Conservation (phyloP, 2,888 invertebrate species). For the Unio delphinus region DNA sequence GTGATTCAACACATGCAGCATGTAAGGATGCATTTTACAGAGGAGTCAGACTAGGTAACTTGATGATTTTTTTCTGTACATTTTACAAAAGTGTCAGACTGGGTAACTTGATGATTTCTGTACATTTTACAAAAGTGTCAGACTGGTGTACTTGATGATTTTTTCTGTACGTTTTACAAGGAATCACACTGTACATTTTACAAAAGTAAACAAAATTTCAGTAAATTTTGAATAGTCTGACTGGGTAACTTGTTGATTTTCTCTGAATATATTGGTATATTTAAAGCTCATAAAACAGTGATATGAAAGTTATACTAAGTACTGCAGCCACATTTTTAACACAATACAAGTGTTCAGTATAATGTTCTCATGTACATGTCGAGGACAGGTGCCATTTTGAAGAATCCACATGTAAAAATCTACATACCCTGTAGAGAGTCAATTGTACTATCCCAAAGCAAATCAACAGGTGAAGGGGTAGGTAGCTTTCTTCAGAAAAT, state of each 20-base stretch:
- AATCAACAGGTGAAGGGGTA: too few relatives aligned
- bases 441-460: too few relatives aligned
- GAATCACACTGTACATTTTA: not conserved
- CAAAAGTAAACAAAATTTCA: not conserved
- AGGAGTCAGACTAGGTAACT: constrained; percentile 63
- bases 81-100: not conserved
- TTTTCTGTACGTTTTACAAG: not conserved
- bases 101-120: constrained; percentile 2
- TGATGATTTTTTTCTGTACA: not conserved
- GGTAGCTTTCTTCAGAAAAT: too few relatives aligned
- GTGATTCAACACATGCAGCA: constrained; percentile 61
- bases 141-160: not conserved
- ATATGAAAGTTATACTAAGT: too few relatives aligned
- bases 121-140: not conserved
- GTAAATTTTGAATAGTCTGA: not conserved
- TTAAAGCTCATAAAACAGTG: not conserved
- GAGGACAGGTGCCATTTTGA: too few relatives aligned
- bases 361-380: too few relatives aligned
- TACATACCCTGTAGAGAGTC: too few relatives aligned
- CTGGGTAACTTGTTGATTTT: not conserved
- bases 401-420: too few relatives aligned
- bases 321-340: too few relatives aligned
- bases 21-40: constrained; percentile 65
- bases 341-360: too few relatives aligned
- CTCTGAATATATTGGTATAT: not conserved